Evolutionary conservation across 2,888 invertebrate species (phyloP).

Genomic region (Eutolmus rufibarbis): DNA sequence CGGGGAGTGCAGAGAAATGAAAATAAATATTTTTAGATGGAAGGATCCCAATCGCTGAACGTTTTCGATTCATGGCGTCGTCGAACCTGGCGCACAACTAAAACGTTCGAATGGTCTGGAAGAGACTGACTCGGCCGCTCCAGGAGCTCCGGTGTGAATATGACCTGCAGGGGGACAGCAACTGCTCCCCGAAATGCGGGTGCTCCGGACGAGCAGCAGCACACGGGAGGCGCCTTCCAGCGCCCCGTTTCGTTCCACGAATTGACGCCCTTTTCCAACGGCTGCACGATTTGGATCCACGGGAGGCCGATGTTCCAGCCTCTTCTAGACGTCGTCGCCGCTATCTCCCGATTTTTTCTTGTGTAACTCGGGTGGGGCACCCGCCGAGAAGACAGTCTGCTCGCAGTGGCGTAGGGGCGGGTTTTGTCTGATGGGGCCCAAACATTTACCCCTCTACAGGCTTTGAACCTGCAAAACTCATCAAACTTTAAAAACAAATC

Average conservation of each 20-base stretch:
- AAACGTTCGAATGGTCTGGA: slow-evolving; percentile 37
- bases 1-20: not conserved
- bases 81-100: slow-evolving; percentile 15
- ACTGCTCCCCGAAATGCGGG: not conserved
- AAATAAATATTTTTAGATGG: slow-evolving; percentile 18
- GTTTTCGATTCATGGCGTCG: slow-evolving; percentile 28
- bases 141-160: not conserved
- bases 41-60: slow-evolving; percentile 10
- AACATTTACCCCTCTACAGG: not conserved
- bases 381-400: not conserved
- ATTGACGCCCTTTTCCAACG: slow-evolving; percentile 25
- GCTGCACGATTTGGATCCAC: not conserved
- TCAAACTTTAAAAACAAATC: too few species aligned
- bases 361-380: not conserved
- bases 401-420: not conserved
- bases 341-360: not conserved
- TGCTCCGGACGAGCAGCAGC: not conserved
- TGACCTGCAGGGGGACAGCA: not conserved
- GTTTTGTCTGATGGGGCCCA: not conserved
- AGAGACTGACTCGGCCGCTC: slow-evolving; percentile 28
- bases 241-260: slow-evolving; percentile 10
- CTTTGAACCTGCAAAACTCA: too few species aligned
- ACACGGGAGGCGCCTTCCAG: not conserved
- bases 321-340: not conserved
- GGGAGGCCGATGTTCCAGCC: not conserved